A percentile compares a stretch with the other conserved stretches of the same genome.
These are phyloP conservation scores for Lysiphlebus fabarum DNA, from an alignment of 1,140 invertebrate species.

Conservation along the genomic window DNA sequence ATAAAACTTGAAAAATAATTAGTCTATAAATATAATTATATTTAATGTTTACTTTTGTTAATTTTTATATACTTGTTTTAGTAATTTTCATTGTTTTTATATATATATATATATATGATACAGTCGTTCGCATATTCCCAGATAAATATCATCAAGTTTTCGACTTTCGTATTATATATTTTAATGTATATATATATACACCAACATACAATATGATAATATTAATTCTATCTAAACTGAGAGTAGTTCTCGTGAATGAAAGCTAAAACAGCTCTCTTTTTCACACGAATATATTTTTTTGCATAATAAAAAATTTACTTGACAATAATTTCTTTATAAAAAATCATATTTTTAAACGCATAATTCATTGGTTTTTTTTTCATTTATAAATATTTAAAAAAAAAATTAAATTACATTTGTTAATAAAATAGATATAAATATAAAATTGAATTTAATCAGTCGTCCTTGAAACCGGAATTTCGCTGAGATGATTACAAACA, in stretches of 20 bases:
- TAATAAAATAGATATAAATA: neutral
- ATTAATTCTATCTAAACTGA: neutral
- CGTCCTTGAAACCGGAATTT: constrained; percentile 46
- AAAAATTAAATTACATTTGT: no score
- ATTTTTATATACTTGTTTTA: neutral
- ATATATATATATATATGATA: neutral
- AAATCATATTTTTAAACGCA: no score
- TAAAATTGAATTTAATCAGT: neutral
- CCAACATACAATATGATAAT: neutral
- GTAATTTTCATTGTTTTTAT: no score
- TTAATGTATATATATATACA: neutral
- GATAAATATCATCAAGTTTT: constrained; percentile 5
- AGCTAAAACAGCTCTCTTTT: constrained; percentile 1
- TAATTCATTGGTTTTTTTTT: no score
- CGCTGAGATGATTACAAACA: constrained; percentile 43
- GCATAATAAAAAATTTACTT: neutral
- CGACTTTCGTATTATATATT: constrained; percentile 14
- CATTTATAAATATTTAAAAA: no score
- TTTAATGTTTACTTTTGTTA: constrained; percentile 1
- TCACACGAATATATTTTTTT: neutral
- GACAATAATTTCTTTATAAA: neutral
- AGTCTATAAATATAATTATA: neutral
- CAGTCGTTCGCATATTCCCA: constrained; percentile 9
- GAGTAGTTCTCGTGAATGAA: no score
- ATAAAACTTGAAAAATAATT: no score